These are phyloP conservation scores for Gasterosteus aculeatus DNA, from an alignment of 2,113 vertebrate species.

Conservation along the genomic window DNA sequence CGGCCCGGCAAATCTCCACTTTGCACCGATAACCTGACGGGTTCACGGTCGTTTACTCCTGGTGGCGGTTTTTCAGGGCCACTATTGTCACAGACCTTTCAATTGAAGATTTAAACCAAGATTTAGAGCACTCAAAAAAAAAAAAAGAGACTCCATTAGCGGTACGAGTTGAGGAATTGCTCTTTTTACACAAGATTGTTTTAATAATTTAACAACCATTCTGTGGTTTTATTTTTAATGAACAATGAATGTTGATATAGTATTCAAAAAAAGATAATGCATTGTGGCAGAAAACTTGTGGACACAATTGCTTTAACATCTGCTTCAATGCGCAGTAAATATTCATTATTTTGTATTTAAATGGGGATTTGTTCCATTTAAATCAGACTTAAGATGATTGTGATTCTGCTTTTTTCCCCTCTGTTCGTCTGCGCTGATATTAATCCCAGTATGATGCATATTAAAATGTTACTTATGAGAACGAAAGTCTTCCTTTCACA, in stretches of 20 bases:
- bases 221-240: slow-evolving; percentile 17
- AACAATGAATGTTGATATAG: slow-evolving; percentile 22
- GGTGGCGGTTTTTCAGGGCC: no score
- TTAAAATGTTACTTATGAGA: slow-evolving; percentile 2
- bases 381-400: slow-evolving; percentile 9
- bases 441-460: neutral
- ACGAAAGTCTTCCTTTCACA: neutral
- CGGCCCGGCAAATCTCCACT: no score
- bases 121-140: slow-evolving; percentile 43
- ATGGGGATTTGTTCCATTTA: neutral
- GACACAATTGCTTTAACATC: neutral
- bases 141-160: slow-evolving; percentile 45
- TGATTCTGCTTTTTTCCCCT: neutral
- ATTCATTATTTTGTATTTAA: slow-evolving; percentile 24
- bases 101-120: slow-evolving; percentile 63
- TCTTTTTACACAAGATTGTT: neutral
- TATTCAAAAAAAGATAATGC: slow-evolving; percentile 9
- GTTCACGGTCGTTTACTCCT: no score
- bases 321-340: neutral
- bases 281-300: slow-evolving; percentile 12
- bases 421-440: neutral
- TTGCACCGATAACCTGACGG: no score
- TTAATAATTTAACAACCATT: neutral
- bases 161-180: slow-evolving; percentile 5
- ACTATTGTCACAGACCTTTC: slow-evolving; percentile 18